phyloP scores from a whole-genome alignment of 2,888 invertebrate genomes.

The Agrochola macilenta region DNA sequence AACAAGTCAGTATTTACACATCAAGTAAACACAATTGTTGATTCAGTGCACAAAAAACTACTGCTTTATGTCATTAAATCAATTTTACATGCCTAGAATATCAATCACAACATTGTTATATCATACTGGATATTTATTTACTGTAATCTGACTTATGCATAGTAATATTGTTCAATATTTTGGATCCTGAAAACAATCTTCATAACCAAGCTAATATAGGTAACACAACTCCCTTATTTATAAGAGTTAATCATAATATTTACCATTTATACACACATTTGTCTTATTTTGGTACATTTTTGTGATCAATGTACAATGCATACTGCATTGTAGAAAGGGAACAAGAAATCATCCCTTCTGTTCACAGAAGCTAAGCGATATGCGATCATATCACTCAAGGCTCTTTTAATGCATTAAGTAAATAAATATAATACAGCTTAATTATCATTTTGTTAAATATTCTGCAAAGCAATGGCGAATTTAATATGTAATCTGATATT shows the following conservation, averaged over 20 bases:
- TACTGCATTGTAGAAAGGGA: not conserved
- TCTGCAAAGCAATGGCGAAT: conserved; percentile 54
- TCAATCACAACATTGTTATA: conserved; percentile 18
- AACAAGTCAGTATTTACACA: conserved; percentile 81
- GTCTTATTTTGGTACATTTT: not conserved
- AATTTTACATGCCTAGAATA: conserved; percentile 9
- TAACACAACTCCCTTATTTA: not conserved
- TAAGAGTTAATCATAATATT: not conserved
- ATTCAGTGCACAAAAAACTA: conserved; percentile 21
- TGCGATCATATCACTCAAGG: conserved; percentile 1
- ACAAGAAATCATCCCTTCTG: not conserved
- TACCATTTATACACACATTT: not conserved
- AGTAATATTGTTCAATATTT: not conserved
- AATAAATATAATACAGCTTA: not conserved
- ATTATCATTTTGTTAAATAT: not conserved
- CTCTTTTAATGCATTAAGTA: not conserved
- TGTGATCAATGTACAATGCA: not conserved
- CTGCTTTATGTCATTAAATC: conserved; percentile 44
- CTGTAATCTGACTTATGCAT: not conserved
- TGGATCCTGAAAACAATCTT: not conserved
- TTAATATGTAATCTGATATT: conserved; percentile 33
- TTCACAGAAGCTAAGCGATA: conserved; percentile 3
- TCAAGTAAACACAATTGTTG: conserved; percentile 37
- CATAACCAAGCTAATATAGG: not conserved
- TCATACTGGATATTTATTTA: not conserved